These are phyloP conservation scores for Rhyacophila brunnea DNA, from an alignment of 1,140 invertebrate genomes.

Conservation along the genomic window DNA sequence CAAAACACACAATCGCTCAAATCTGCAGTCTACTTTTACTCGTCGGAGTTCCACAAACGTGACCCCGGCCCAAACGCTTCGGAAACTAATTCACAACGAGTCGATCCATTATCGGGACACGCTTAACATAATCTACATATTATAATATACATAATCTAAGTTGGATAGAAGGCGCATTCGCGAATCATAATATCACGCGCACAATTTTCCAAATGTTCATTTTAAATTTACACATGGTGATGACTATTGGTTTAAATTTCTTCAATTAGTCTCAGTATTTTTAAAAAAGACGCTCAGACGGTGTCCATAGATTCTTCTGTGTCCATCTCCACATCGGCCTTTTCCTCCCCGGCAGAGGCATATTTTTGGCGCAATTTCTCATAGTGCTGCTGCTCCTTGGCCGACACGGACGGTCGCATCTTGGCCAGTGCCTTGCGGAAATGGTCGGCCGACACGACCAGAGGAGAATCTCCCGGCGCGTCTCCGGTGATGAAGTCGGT, in stretches of 20 bases:
- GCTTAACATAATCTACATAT: no score
- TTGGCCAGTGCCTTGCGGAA: conserved; percentile 66
- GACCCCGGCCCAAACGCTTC: no score
- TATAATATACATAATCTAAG: no score
- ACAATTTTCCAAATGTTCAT: no score
- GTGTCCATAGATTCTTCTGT: conserved; percentile 54
- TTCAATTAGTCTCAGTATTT: not conserved
- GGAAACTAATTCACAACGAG: no score
- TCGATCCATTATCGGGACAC: no score
- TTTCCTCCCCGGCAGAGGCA: conserved; percentile 48
- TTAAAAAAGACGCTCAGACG: conserved; percentile 36
- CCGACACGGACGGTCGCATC: conserved; percentile 77
- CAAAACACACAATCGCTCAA: conserved; percentile 6
- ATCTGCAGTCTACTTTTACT: no score
- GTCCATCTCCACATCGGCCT: conserved; percentile 53
- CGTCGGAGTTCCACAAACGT: no score
- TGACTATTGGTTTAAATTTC: not conserved
- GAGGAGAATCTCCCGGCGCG: conserved; percentile 31
- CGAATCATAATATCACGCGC: no score
- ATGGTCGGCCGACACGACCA: conserved; percentile 52
- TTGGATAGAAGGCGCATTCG: no score
- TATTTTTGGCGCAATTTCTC: conserved; percentile 59
- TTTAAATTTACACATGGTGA: no score
- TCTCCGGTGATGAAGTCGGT: conserved; percentile 60
- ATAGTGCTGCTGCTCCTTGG: conserved; percentile 65